A percentile compares a stretch with the other conserved stretches of the same genome.
These are phyloP conservation scores for Phocoena phocoena DNA, from an alignment of 2,113 vertebrate genomes.

Conservation along the genomic window DNA sequence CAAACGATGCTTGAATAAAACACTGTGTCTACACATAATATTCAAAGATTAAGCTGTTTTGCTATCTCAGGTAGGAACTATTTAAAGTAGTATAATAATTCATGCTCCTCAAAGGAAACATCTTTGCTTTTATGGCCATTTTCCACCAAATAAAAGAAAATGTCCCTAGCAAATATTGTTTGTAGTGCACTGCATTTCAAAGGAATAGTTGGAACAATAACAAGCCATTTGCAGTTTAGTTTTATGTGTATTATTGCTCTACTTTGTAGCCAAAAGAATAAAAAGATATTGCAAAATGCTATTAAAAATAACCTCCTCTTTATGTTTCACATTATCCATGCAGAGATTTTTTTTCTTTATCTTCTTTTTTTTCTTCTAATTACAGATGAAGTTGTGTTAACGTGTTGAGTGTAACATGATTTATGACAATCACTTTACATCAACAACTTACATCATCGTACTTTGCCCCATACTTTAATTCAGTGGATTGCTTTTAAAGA, in stretches of 20 bases:
- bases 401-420: neutral
- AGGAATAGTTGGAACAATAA: constrained; percentile 63
- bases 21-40: neutral
- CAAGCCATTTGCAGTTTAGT: constrained; percentile 63
- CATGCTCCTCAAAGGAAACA: constrained; percentile 60
- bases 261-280: constrained; percentile 55
- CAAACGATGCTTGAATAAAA: constrained; percentile 35
- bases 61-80: neutral
- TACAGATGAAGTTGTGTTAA: neutral
- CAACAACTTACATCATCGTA: neutral
- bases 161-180: constrained; percentile 39
- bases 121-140: constrained; percentile 57
- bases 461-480: neutral
- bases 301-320: constrained; percentile 65
- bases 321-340: constrained; percentile 56
- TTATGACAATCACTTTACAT: neutral
- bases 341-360: constrained; percentile 41
- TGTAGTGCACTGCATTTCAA: constrained; percentile 63
- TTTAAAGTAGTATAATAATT: constrained; percentile 58
- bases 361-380: constrained; percentile 59
- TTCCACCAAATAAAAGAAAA: constrained; percentile 65
- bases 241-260: constrained; percentile 62
- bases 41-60: constrained; percentile 52
- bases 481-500: neutral
- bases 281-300: constrained; percentile 65